Base-by-base conservation (phyloP, 2,797 vertebrate species). In the Telmatherina bonti region DNA sequence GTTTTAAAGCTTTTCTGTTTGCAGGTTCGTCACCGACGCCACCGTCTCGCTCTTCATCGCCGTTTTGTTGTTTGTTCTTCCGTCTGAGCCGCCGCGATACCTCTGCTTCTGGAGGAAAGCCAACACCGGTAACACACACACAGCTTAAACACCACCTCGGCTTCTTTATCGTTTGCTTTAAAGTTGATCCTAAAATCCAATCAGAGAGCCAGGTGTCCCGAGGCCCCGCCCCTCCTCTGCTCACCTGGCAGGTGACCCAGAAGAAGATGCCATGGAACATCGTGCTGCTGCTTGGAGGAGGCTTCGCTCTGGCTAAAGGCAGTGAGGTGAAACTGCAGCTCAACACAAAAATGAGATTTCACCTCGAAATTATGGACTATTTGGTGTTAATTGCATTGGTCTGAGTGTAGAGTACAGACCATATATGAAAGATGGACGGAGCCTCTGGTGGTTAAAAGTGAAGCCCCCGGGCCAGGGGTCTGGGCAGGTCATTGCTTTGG, bases 201-300 rank as follows among this genome's bases (percentile, higher is more conserved):
- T 82, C 87, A 95, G 93, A 85, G 15, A 36, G 81, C 10, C 73
- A 62, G 63, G 30, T 49, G 12, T 60, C 84, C 2, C 67, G 0
- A 54, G 82, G 91, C 26, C 89, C 94, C 24, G 82, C 91, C 57
- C 81, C 96, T 15, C 18, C 93, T 0, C 91, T 99, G 88, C 93
- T 99, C 83, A 94, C 94, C 9, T 99, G 98, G 98, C 92, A 94
- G 74, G 94, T 95, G 81, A 93, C 95, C 62, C 97, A 99, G 77
- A 93, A 91, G 82, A 96, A 96, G 89, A 88, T 90, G 86, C 91
- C 96, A 4, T 98, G 96, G 97, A 96, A 89, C 71, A 92, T 98
- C 1, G 91, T 98, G 36, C 89, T 98, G 82, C 94, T 98, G 62
- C 93, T 98, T n/a, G 97, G 97, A 62, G 97, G 97, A 3, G 96